Conservation (phyloP, 2,797 vertebrate genomes). For the Eulemur coronatus region DNA sequence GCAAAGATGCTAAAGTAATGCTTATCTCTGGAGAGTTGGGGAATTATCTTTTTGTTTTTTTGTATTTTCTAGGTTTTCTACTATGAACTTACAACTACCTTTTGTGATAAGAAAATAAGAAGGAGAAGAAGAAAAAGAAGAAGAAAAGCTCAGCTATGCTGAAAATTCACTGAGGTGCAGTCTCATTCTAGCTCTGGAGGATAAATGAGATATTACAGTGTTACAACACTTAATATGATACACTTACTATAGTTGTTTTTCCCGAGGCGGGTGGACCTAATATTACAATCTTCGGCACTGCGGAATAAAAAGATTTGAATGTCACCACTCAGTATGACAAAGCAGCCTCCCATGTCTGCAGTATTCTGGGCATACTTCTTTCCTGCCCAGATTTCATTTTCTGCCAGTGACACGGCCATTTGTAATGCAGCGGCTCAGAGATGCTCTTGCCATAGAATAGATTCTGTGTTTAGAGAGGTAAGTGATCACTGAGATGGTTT, state of each 20-base stretch:
- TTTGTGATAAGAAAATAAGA: background rate
- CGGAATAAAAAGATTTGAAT: conserved; percentile 59
- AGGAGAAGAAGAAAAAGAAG: background rate
- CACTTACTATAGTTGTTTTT: conserved; percentile 90
- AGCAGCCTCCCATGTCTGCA: background rate
- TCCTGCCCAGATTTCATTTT: conserved; percentile 61
- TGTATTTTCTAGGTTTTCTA: background rate
- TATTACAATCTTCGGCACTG: conserved; percentile 86
- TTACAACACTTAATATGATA: background rate
- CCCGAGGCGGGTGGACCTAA: conserved; percentile 89
- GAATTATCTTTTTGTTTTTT: background rate
- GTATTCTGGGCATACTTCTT: background rate
- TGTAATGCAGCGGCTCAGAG: background rate
- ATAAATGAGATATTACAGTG: background rate
- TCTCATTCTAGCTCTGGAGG: background rate
- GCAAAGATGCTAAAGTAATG: accelerated
- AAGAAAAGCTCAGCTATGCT: accelerated
- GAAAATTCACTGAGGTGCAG: accelerated
- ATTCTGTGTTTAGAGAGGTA: conserved; percentile 54
- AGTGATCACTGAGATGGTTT: conserved; percentile 70
- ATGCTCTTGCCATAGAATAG: background rate
- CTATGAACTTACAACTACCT: background rate
- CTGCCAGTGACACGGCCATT: conserved; percentile 14
- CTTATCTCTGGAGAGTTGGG: background rate
- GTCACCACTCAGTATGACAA: conserved; percentile 55